A percentile compares a stretch with the other conserved stretches of the same genome.
These are phyloP conservation scores for Noturus placidus DNA, from an alignment of 2,113 vertebrate species.

Conservation along the genomic window DNA sequence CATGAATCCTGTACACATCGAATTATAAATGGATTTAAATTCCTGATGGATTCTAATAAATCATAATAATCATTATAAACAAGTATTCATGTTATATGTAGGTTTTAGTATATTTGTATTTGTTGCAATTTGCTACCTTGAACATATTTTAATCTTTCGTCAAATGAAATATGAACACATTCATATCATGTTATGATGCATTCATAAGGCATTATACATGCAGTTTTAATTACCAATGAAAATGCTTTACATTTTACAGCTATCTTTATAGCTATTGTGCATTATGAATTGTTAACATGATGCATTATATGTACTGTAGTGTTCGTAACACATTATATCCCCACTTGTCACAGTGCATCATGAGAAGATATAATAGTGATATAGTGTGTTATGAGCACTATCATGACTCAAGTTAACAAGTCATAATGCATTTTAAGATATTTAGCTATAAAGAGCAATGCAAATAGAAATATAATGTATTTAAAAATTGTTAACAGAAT, in stretches of 20 bases:
- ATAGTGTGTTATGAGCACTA: neutral
- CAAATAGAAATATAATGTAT: neutral
- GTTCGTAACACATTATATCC: neutral
- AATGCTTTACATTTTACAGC: neutral
- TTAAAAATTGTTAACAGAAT: neutral
- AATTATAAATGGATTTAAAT: neutral
- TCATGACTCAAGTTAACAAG: neutral
- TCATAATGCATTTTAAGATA: neutral
- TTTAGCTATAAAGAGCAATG: neutral
- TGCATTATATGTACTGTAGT: neutral
- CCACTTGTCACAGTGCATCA: neutral
- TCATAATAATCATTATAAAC: neutral
- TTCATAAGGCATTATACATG: neutral
- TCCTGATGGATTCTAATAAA: neutral
- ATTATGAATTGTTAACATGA: neutral
- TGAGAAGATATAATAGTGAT: neutral
- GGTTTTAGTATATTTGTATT: neutral
- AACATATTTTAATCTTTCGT: no score
- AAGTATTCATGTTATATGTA: neutral
- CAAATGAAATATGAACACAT: neutral
- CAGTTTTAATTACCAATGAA: neutral
- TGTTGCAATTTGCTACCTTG: no score
- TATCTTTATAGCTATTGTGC: neutral
- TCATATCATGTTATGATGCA: neutral
- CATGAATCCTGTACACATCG: neutral